Base-by-base conservation (phyloP, 2,797 vertebrate genomes). In the Danio kyathit region DNA sequence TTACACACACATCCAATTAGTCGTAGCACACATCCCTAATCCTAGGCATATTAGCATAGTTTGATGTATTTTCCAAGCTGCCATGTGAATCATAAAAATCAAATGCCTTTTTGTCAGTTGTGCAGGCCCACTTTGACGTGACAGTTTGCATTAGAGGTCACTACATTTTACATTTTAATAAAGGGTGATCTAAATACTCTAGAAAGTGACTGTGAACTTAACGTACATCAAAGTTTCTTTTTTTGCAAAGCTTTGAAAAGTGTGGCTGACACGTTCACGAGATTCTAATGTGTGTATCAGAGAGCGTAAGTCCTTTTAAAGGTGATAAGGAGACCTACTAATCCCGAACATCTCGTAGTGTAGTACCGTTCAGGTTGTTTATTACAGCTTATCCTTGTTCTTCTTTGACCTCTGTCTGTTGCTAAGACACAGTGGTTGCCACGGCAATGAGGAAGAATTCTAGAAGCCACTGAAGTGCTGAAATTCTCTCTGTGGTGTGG, bases 351-450 rank as follows among this genome's bases (percentile, higher is more conserved):
- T 77, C 12, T 44, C 5, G 0, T 13, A 54, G 17, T 56, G 38
- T 44, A 56, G 40, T 56, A 70, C 41, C 21, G 57, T 61, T 51
- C 11, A 49, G 72, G 49, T 71, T 70, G 77, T 75, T 80, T 76
- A 76, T 49, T n/a, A 49, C 46, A 65, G 77, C 77, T 80, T 63
- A 76, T 71, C 41, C 69, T 67, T 57, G 81, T 66, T 78, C 38
- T 57, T 56, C 49, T 21, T 46, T 81, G 82, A 81, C 79, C 80
- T 81, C 64, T 79, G 70, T 49, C 75, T 78, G 72, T 76, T 85
- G 80, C 70, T 65, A 84, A 78, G 70, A 74, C 60, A 61, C 64
- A 9, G 71, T 74, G 38, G 79, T 84, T 82, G 73, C 83, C 63
- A 79, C 60, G 80, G 80, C 66, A 64, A 82, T 81, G 79, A 46